Base-by-base conservation (phyloP, 2,888 invertebrate genomes). In the Cetonia aurata region DNA sequence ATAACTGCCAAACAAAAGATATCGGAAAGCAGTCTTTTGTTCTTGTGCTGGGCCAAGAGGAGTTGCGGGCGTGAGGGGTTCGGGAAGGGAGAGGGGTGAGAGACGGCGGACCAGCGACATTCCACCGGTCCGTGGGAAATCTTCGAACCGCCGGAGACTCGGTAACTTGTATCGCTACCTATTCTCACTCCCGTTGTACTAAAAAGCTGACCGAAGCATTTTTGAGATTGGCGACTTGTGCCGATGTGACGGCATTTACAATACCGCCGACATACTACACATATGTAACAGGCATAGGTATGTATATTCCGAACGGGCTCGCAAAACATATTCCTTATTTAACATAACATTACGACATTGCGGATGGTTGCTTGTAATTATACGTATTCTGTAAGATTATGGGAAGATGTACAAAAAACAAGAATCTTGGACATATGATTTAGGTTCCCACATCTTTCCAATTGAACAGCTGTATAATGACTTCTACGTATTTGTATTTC, bases 51-150 rank as follows among this genome's bases (percentile, higher is more conserved):
- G 78, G 74, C 77, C 76, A 75, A 75, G 77, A 78, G 62, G 62
- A 65, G 62, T 65, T 76, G 72, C 60, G 72, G 73, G 74, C 59
- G 78, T 74, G 76, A 74, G 75, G 72, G 70, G 60, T 67, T 72
- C 48, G 56, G 70, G 67, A 50, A 48, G 33, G 62, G 66, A 59
- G 71, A 75, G 70, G 72, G 73, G 72, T 72, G 75, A 75, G 76
- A 73, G 75, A 71, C 75, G 75, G 76, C 75, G 78, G 76, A 74
- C 77, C 80, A 79, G 81, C 81, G 81, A 82, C 81, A 82, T 82
- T 82, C 81, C 80, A 78, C 68, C 77, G 80, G 80, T 78, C 81
- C 81, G 81, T 81, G 81, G 81, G 81, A 82, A 80, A 80, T 80
- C 76, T 74, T 72, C 72, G 73, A 78, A 77, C 78, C 67, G 62